phyloP scores from a whole-genome alignment of 2,888 invertebrate species.

The Stenchaetothrips biformis region DNA sequence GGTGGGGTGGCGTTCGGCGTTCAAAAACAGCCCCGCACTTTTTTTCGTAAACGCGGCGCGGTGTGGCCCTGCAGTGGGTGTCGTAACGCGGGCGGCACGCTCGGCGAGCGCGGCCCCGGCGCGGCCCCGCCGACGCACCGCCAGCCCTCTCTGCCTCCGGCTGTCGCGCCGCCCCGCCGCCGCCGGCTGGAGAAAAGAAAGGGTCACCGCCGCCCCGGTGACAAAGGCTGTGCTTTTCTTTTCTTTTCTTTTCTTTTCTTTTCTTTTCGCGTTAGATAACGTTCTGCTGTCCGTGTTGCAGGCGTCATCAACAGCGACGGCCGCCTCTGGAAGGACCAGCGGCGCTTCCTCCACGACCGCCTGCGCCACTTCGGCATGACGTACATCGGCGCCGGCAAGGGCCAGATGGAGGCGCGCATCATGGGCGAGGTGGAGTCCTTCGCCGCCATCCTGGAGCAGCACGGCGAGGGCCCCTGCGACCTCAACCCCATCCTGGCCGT shows the following conservation, averaged over 20 bases:
- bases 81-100: not conserved
- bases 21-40: not conserved
- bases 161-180: not conserved
- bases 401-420: constrained; percentile 77
- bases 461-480: constrained; percentile 65
- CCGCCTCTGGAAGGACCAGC: constrained; percentile 83
- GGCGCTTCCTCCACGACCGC: constrained; percentile 80
- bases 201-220: not conserved
- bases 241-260: not conserved
- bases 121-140: not conserved
- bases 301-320: constrained; percentile 88
- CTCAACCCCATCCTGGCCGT: constrained; percentile 71
- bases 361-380: constrained; percentile 84
- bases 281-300: constrained; percentile 45
- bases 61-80: not conserved
- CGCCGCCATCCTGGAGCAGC: constrained; percentile 58
- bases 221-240: not conserved
- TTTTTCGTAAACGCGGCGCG: not conserved
- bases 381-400: constrained; percentile 72
- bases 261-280: constrained; percentile 25
- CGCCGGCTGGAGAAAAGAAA: not conserved
- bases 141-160: not conserved
- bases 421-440: constrained; percentile 78
- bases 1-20: not conserved
- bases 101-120: too few relatives aligned